phyloP scores from a whole-genome alignment of 1,140 invertebrate genomes.

The Grapholita molesta region DNA sequence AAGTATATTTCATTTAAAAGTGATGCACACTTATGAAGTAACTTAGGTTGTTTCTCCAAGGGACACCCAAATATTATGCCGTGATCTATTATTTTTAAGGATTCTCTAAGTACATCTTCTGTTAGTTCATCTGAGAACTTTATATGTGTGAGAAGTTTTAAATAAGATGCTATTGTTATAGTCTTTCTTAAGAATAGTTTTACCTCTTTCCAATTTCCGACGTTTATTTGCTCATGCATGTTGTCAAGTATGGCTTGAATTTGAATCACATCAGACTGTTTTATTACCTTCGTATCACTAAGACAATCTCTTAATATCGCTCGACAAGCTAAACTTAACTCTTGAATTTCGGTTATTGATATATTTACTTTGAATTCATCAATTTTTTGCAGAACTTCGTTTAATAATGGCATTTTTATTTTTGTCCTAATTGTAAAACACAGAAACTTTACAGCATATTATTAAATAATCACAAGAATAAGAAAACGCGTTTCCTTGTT shows the following conservation, averaged over 20 bases:
- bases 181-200: slow-evolving; percentile 78
- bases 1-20: slow-evolving; percentile 38
- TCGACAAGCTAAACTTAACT: slow-evolving; percentile 48
- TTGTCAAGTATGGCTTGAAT: slow-evolving; percentile 83
- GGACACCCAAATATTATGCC: slow-evolving; percentile 90
- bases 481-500: no score
- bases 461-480: no score
- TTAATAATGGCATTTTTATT: slow-evolving; percentile 24
- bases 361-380: slow-evolving; percentile 42
- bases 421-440: not conserved
- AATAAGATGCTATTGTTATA: slow-evolving; percentile 81
- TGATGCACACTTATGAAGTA: slow-evolving; percentile 79
- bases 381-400: slow-evolving; percentile 39
- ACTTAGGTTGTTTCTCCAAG: slow-evolving; percentile 65
- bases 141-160: slow-evolving; percentile 67
- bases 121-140: slow-evolving; percentile 30
- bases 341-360: slow-evolving; percentile 48
- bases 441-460: no score
- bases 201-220: slow-evolving; percentile 91
- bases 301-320: slow-evolving; percentile 44
- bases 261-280: slow-evolving; percentile 34
- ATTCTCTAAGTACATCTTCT: slow-evolving; percentile 64
- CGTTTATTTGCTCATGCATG: slow-evolving; percentile 89
- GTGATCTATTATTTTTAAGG: slow-evolving; percentile 87
- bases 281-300: slow-evolving; percentile 29